Conservation (phyloP, 1,140 invertebrate genomes). For the Papilio machaon region DNA sequence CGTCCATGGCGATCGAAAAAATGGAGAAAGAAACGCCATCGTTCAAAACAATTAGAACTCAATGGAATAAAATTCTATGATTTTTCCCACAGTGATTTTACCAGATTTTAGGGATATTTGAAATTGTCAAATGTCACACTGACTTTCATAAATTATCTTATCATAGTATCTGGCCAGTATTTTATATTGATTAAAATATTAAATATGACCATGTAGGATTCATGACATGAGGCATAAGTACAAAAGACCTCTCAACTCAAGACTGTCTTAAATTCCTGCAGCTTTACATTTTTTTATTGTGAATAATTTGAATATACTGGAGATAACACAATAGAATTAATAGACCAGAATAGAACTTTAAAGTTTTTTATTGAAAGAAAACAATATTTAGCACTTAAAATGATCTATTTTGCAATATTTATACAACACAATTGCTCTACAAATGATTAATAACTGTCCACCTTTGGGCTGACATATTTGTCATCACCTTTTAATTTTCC, state of each 20-base stretch:
- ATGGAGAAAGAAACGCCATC: slow-evolving; percentile 76
- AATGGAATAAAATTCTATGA: neutral
- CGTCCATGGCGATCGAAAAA: slow-evolving; percentile 83
- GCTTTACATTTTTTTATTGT: no score
- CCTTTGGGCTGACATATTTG: slow-evolving; percentile 64
- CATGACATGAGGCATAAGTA: neutral
- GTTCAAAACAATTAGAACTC: neutral
- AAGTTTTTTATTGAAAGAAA: slow-evolving; percentile 38
- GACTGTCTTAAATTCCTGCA: no score
- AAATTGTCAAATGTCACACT: neutral
- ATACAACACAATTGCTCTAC: slow-evolving; percentile 42
- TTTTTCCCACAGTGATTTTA: neutral
- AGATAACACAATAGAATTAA: no score
- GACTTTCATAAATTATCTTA: neutral
- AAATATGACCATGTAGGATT: neutral
- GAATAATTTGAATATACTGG: no score
- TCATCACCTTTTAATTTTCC: slow-evolving; percentile 72
- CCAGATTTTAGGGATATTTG: neutral
- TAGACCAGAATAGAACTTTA: slow-evolving; percentile 18
- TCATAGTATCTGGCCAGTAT: neutral
- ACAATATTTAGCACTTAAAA: slow-evolving; percentile 27
- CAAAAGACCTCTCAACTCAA: no score
- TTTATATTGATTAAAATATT: neutral
- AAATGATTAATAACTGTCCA: slow-evolving; percentile 68
- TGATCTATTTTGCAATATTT: slow-evolving; percentile 41